phyloP scores from a whole-genome alignment of 2,888 invertebrate genomes.

The Eucera pruinosa region DNA sequence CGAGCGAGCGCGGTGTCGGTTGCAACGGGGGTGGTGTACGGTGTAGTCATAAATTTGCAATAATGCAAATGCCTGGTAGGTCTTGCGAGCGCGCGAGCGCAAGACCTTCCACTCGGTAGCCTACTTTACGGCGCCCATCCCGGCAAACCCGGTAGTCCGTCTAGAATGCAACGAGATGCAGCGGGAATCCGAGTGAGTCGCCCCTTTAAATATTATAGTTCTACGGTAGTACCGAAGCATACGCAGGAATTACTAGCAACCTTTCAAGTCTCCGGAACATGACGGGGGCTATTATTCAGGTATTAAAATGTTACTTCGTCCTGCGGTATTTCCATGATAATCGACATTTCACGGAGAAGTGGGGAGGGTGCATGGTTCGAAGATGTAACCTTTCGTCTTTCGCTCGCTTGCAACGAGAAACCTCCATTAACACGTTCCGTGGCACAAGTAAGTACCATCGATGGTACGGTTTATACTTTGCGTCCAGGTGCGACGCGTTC shows the following conservation, averaged over 20 bases:
- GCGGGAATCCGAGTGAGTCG: conserved; percentile 39
- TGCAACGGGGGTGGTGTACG: conserved; percentile 55
- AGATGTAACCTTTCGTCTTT: conserved; percentile 24
- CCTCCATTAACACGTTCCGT: conserved; percentile 4
- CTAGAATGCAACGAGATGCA: conserved; percentile 61
- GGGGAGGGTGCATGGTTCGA: not conserved
- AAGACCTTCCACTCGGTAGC: conserved; percentile 75
- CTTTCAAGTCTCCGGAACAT: conserved; percentile 40
- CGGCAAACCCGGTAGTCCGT: conserved; percentile 54
- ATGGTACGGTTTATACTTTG: too few species aligned
- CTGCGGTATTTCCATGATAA: conserved; percentile 55
- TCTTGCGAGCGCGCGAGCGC: conserved; percentile 48
- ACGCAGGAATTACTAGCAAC: conserved; percentile 40
- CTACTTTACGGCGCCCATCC: conserved; percentile 73
- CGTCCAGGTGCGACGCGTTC: too few species aligned
- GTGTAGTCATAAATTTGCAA: conserved; percentile 82
- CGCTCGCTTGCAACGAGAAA: not conserved
- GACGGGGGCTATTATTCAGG: conserved; percentile 46
- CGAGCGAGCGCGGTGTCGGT: conserved; percentile 62
- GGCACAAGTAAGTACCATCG: conserved; percentile 1
- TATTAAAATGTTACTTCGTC: conserved; percentile 60
- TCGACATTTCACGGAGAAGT: conserved; percentile 39
- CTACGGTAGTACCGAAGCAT: not conserved
- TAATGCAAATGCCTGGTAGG: conserved; percentile 81
- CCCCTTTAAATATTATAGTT: conserved; percentile 47